Base-by-base conservation (phyloP, 2,113 vertebrate genomes). In the Coptodon rendalli region DNA sequence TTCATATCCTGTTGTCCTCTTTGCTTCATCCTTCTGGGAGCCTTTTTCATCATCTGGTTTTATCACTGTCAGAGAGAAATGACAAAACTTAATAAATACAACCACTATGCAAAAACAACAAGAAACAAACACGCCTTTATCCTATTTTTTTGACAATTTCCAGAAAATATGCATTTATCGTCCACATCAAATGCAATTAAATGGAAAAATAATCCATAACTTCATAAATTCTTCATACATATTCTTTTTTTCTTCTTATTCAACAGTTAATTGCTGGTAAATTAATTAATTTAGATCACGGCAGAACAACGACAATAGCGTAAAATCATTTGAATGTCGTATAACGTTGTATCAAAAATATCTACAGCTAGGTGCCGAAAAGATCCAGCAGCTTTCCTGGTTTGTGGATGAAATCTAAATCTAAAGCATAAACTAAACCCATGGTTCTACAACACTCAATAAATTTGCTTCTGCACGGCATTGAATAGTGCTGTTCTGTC, bases 61-160 rank as follows among this genome's bases (percentile, higher is more conserved):
- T 61, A 93, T 95, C 93, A 95, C 95, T 96, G 89, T 80, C 7
- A 22, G 27, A 57, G n/a, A 68, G 22, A 66, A 87, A 22, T 82
- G 7, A 87, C n/a, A 81, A 9, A 56, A 17, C 45, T 2, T 79
- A 80, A 36, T n/a, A 31, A 13, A 50, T 78, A 52, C 31, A 10
- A 52, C 45, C 3, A 34, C 29, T n/a, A 50, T 78, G 10, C 3
- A 78, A 78, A n/a, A 78, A 52, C n/a, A 43, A 71, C 45, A 50
- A 52, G 6, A 78, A 78, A 78, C 16, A 76, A 19, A 50, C 45
- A n/a, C 0, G 3, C 13, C 16, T 50, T 19, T 50, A 12, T 56
- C 10, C 22, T 48, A 11, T 50, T 31, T 5, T 19, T 78, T 78
- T 12, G 27, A 50, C 71, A 78, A 13, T 11, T 50, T 78, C 3